phyloP scores from a whole-genome alignment of 2,888 invertebrate species.

The Laothoe populi region DNA sequence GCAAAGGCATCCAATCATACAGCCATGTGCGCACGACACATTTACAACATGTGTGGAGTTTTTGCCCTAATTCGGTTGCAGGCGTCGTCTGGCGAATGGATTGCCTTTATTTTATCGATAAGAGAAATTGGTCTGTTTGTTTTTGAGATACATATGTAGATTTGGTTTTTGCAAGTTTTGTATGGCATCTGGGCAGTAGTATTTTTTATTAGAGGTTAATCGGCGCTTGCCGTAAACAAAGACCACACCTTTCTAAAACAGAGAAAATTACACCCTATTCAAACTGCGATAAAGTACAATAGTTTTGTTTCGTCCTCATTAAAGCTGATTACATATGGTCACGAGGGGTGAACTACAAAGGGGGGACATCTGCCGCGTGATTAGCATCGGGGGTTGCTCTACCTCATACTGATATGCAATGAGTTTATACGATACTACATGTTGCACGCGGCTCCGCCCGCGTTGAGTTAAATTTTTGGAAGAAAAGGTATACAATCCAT shows the following conservation, averaged over 20 bases:
- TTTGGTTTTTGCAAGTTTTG: not conserved
- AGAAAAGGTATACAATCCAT: too few relatives aligned
- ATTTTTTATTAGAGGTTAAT: too few relatives aligned
- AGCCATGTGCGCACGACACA: conserved; percentile 68
- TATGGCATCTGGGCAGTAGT: too few relatives aligned
- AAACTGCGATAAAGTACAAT: too few relatives aligned
- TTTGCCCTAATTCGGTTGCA: conserved; percentile 48
- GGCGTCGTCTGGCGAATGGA: conserved; percentile 42
- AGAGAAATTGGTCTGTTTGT: not conserved
- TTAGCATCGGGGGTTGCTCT: not conserved
- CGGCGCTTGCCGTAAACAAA: too few relatives aligned
- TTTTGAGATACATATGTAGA: not conserved
- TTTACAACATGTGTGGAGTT: conserved; percentile 61
- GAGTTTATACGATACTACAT: not conserved
- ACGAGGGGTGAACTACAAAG: conserved; percentile 26
- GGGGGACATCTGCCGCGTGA: conserved; percentile 18
- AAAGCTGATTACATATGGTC: not conserved
- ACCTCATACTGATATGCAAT: not conserved
- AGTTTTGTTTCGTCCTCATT: not conserved
- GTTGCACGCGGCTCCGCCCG: too few relatives aligned
- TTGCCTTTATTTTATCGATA: conserved; percentile 17
- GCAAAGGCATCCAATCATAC: conserved; percentile 43
- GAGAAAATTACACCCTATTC: too few relatives aligned
- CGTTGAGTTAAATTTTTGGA: too few relatives aligned
- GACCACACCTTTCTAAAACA: too few relatives aligned